A percentile compares a stretch with the other conserved stretches of the same genome.
Evolutionary conservation across 2,797 vertebrate species (phyloP).

Genomic region (Buceros bicornis): DNA sequence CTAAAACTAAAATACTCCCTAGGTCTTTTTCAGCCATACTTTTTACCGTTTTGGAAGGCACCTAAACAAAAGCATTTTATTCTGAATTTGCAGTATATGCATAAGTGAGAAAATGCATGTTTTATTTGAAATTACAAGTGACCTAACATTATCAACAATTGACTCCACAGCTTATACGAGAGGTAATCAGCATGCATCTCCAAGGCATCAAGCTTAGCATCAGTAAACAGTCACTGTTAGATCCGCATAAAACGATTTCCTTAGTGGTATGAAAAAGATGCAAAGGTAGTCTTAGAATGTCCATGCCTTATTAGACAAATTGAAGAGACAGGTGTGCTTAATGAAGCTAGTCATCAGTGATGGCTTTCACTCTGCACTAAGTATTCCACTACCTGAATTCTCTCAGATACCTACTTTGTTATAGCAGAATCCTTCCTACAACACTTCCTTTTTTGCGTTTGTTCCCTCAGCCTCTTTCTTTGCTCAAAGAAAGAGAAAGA

Average conservation of each 20-base stretch:
- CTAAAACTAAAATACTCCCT: neutral
- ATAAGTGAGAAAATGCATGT: neutral
- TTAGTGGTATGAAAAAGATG: neutral
- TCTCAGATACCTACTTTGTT: neutral
- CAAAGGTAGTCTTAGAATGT: neutral
- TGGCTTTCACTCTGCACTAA: neutral
- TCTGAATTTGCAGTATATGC: neutral
- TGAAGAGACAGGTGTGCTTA: neutral
- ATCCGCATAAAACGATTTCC: neutral
- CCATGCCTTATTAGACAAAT: neutral
- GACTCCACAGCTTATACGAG: neutral
- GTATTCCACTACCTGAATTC: neutral
- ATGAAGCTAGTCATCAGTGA: neutral
- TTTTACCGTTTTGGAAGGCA: neutral
- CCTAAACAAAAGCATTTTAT: neutral
- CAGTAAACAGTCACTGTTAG: neutral
- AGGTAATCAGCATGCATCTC: neutral
- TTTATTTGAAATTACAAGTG: neutral
- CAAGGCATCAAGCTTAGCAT: accelerated
- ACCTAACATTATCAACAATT: neutral
- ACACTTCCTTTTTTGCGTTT: neutral
- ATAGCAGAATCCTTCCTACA: neutral
- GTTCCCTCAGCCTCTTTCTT: neutral
- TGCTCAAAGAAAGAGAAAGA: neutral
- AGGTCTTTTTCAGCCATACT: neutral